A percentile compares a stretch with the other conserved stretches of the same genome.
These are phyloP conservation scores for Cosmorhoe ocellata DNA, from an alignment of 2,888 invertebrate species.

Conservation along the genomic window DNA sequence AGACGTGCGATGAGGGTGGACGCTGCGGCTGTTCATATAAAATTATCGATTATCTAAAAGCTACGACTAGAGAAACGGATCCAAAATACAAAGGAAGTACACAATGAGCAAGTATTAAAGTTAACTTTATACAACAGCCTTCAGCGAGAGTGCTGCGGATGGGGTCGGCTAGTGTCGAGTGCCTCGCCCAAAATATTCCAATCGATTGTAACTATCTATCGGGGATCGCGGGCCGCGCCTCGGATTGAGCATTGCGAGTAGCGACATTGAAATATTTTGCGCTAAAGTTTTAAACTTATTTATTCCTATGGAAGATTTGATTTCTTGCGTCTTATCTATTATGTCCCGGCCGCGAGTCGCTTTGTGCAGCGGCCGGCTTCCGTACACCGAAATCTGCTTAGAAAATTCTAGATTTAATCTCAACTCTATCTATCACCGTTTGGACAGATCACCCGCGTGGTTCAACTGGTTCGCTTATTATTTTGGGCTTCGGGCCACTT, in stretches of 20 bases:
- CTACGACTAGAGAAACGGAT: slow-evolving; percentile 72
- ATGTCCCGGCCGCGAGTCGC: slow-evolving; percentile 58
- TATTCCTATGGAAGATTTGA: slow-evolving; percentile 79
- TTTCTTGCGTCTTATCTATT: slow-evolving; percentile 74
- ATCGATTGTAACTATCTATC: slow-evolving; percentile 30
- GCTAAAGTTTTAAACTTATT: slow-evolving; percentile 67
- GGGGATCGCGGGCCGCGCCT: slow-evolving; percentile 47
- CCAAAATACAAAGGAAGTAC: slow-evolving; percentile 74
- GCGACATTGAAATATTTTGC: slow-evolving; percentile 58
- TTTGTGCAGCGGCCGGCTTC: slow-evolving; percentile 67
- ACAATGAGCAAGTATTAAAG: slow-evolving; percentile 70
- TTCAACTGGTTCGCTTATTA: slow-evolving; percentile 77
- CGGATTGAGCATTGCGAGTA: slow-evolving; percentile 70
- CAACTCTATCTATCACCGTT: slow-evolving; percentile 48
- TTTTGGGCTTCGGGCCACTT: slow-evolving; percentile 72
- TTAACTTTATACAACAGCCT: slow-evolving; percentile 70
- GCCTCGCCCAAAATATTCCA: slow-evolving; percentile 62
- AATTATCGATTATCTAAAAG: slow-evolving; percentile 61
- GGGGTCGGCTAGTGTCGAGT: slow-evolving; percentile 71
- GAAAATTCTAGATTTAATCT: slow-evolving; percentile 58
- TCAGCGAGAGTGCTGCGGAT: slow-evolving; percentile 39
- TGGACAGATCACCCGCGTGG: slow-evolving; percentile 65
- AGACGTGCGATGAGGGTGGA: slow-evolving; percentile 54
- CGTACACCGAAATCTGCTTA: slow-evolving; percentile 48
- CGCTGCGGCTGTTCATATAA: slow-evolving; percentile 62